These are phyloP conservation scores for Mimumesa dahlbomi DNA, from an alignment of 2,888 invertebrate genomes.

Conservation along the genomic window DNA sequence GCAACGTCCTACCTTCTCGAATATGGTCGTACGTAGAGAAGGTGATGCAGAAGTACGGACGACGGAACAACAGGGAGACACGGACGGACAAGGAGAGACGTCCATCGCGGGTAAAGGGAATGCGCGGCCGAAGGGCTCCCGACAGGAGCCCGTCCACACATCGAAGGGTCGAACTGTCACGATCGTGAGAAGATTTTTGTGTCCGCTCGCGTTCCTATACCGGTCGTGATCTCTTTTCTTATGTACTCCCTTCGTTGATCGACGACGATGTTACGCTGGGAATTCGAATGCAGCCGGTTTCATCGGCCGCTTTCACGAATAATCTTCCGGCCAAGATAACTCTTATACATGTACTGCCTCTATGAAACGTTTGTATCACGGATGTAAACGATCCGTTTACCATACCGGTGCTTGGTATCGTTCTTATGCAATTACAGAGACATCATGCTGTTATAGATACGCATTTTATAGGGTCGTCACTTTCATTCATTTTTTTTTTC, in stretches of 20 bases:
- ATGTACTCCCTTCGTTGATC: slow-evolving; percentile 20
- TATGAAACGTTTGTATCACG: too few relatives aligned
- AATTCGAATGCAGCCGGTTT: slow-evolving; percentile 29
- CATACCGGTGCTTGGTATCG: too few relatives aligned
- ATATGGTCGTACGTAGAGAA: slow-evolving; percentile 53
- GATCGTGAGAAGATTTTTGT: slow-evolving; percentile 60
- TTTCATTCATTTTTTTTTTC: too few relatives aligned
- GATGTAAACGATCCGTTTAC: too few relatives aligned
- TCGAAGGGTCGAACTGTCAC: slow-evolving; percentile 56
- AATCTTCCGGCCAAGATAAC: too few relatives aligned
- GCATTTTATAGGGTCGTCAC: too few relatives aligned
- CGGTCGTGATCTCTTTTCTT: slow-evolving; percentile 52
- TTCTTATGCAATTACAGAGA: too few relatives aligned
- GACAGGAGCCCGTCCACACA: slow-evolving; percentile 43
- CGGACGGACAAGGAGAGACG: slow-evolving; percentile 26
- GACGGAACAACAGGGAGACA: slow-evolving; percentile 17
- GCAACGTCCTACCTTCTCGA: slow-evolving; percentile 68
- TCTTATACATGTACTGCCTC: too few relatives aligned
- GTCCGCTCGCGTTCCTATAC: slow-evolving; percentile 26
- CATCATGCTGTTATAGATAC: too few relatives aligned
- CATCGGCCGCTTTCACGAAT: slow-evolving; percentile 28
- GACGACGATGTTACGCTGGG: slow-evolving; percentile 25
- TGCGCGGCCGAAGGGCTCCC: slow-evolving; percentile 23
- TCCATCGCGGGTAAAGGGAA: slow-evolving; percentile 45
- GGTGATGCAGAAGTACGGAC: slow-evolving; percentile 23